phyloP scores from a whole-genome alignment of 2,113 vertebrate genomes.

The Neotragus moschatus region DNA sequence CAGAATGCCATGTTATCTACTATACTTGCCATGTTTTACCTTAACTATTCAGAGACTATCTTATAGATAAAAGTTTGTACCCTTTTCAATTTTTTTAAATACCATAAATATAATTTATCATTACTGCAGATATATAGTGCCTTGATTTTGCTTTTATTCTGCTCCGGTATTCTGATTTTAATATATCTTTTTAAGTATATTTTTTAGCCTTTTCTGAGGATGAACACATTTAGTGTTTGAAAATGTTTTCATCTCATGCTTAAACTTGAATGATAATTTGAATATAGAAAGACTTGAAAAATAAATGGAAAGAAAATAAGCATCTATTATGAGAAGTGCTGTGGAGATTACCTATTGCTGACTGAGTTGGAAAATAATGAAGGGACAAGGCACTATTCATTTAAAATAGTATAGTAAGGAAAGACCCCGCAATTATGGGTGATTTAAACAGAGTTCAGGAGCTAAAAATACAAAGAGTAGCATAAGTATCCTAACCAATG shows the following conservation, averaged over 20 bases:
- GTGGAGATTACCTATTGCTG: neutral
- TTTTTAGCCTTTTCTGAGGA: neutral
- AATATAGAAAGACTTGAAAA: neutral
- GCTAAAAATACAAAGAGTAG: neutral
- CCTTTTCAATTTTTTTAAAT: neutral
- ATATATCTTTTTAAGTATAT: neutral
- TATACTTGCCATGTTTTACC: neutral
- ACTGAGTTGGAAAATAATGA: neutral
- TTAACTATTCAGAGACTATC: neutral
- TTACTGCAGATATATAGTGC: neutral
- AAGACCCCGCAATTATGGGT: neutral
- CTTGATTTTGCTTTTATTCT: neutral
- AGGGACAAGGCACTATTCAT: neutral
- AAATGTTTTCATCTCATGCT: neutral
- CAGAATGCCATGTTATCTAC: neutral
- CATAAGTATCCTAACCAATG: neutral
- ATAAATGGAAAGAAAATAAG: neutral
- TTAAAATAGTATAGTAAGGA: neutral
- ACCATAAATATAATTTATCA: neutral
- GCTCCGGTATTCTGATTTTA: neutral
- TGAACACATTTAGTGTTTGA: neutral
- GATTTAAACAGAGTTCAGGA: neutral
- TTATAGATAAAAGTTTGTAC: neutral
- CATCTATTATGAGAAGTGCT: neutral
- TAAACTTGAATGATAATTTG: neutral